A percentile compares a stretch with the other conserved stretches of the same genome.
phyloP scores from a whole-genome alignment of 2,888 invertebrate genomes.

The Bugulina stolonifera region DNA sequence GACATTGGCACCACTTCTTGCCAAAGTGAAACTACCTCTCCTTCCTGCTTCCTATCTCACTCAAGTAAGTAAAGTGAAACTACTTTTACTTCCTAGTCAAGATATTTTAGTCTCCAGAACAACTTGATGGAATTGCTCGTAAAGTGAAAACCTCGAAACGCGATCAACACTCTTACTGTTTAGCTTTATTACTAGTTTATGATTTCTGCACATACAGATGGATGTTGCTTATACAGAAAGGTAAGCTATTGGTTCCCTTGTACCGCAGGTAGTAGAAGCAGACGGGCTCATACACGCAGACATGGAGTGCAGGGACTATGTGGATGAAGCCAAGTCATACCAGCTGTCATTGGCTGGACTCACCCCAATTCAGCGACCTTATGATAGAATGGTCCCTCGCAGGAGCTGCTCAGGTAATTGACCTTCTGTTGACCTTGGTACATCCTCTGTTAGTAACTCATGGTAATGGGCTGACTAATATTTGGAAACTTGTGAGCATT shows the following conservation, averaged over 20 bases:
- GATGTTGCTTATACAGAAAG: no score
- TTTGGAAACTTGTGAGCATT: no score
- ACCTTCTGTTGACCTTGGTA: neutral
- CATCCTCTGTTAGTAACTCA: neutral
- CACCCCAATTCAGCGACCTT: constrained; percentile 38
- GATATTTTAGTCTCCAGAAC: neutral
- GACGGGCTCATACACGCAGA: constrained; percentile 43
- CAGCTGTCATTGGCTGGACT: constrained; percentile 50
- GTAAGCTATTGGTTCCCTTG: no score
- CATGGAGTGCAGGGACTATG: constrained; percentile 51
- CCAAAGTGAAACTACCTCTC: constrained; percentile 50
- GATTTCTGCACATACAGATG: no score
- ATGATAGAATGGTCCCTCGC: constrained; percentile 49
- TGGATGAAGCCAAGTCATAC: constrained; percentile 53
- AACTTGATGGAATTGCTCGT: no score
- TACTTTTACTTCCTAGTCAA: neutral
- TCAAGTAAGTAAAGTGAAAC: constrained; percentile 18
- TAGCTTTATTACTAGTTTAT: no score
- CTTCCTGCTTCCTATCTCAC: constrained; percentile 48
- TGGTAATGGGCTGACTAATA: no score
- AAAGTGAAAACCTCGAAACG: neutral
- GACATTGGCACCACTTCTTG: constrained; percentile 41
- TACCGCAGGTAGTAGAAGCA: constrained; percentile 44
- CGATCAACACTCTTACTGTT: no score
- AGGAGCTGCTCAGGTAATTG: constrained; percentile 53